These are phyloP conservation scores for Petrolisthes cinctipes DNA, from an alignment of 2,888 invertebrate genomes.

Conservation along the genomic window DNA sequence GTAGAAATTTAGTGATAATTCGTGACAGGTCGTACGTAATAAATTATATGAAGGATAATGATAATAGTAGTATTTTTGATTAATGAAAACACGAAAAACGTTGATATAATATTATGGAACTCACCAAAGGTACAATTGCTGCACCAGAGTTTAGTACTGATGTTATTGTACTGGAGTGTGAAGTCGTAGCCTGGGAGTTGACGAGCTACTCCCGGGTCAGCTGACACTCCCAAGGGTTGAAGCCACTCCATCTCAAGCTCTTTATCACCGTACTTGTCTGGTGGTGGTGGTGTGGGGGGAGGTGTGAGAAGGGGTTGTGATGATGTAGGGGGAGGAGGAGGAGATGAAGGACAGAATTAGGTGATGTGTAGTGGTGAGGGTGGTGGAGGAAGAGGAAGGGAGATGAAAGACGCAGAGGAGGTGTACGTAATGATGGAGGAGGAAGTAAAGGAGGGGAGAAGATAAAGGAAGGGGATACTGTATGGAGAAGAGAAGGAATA, in stretches of 20 bases:
- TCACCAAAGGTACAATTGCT: constrained; percentile 38
- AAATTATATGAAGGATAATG: no score
- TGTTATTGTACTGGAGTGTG: constrained; percentile 35
- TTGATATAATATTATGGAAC: not conserved
- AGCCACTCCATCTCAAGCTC: constrained; percentile 50
- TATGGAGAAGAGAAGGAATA: no score
- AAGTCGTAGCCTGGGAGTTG: constrained; percentile 61
- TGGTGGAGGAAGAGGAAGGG: no score
- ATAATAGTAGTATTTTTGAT: no score
- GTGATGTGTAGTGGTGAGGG: not conserved
- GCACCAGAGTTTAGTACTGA: constrained; percentile 38
- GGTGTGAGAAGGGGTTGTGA: not conserved
- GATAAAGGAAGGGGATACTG: no score
- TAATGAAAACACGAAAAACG: no score
- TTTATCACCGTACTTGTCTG: constrained; percentile 38
- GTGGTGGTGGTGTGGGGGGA: not conserved
- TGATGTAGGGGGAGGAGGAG: not conserved
- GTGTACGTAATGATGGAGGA: no score
- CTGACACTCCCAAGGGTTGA: constrained; percentile 32
- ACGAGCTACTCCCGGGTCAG: constrained; percentile 32
- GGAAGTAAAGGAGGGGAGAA: no score
- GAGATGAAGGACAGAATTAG: not conserved
- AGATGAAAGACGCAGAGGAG: no score
- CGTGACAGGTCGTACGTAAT: no score
- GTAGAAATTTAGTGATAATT: no score